Percentiles rank a stretch among this genome's conserved stretches.
Conservation (phyloP, 2,797 vertebrate genomes). For the Sebastes trivittatus region DNA sequence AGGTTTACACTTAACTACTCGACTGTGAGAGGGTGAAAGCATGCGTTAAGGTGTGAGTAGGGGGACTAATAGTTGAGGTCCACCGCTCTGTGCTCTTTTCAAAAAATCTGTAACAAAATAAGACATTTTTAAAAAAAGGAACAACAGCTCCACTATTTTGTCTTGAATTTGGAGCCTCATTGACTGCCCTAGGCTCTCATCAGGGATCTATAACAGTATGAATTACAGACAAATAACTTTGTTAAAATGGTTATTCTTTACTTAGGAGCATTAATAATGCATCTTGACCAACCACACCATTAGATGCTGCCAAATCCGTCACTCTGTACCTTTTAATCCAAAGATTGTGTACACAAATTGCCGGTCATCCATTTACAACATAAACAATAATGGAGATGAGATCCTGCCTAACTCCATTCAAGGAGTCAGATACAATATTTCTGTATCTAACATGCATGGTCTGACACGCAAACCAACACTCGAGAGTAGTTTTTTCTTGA, state of each 20-base stretch:
- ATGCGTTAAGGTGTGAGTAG: not conserved
- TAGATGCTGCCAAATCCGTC: too few relatives aligned
- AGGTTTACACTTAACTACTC: constrained; percentile 4
- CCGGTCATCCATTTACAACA: not conserved
- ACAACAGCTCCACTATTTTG: not conserved
- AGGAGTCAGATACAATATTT: not conserved
- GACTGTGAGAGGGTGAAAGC: constrained; percentile 22
- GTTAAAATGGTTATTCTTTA: not conserved
- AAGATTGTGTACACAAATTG: not conserved
- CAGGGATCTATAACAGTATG: not conserved
- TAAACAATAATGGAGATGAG: not conserved
- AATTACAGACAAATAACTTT: not conserved
- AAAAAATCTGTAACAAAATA: not conserved
- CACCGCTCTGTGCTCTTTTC: not conserved
- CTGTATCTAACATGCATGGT: not conserved
- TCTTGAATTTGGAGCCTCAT: not conserved
- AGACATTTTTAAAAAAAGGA: not conserved
- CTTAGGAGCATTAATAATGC: not conserved
- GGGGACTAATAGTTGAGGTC: not conserved
- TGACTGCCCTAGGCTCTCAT: not conserved
- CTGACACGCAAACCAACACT: not conserved
- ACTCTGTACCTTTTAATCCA: not conserved
- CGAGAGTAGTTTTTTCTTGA: not conserved
- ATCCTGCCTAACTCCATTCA: not conserved
- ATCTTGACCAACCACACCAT: not conserved